Evolutionary conservation across 1,140 invertebrate species (phyloP), one percentile per base, ranked within the genome.

Genomic region (Hypsibius dujardini): DNA sequence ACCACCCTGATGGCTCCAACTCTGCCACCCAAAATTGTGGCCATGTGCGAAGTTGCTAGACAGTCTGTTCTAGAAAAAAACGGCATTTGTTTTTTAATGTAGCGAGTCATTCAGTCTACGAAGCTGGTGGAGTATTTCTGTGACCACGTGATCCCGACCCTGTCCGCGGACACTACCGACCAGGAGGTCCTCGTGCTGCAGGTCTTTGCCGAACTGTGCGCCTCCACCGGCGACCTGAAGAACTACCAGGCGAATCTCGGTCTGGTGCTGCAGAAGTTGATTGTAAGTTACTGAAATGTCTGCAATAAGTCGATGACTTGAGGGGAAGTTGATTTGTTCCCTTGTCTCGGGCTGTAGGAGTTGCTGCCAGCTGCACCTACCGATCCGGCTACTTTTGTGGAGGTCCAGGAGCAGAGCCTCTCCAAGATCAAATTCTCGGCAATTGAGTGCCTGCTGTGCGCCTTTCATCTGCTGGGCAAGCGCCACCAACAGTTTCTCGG

Each of bases 371-470:
- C n/a, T n/a, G n/a, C n/a, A n/a, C n/a, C n/a, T n/a, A n/a, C n/a
- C n/a, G n/a, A n/a, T n/a, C n/a, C n/a, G n/a, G n/a, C n/a, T n/a
- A n/a, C n/a, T n/a, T n/a, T n/a, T n/a, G n/a, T n/a, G n/a, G n/a
- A n/a, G n/a, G n/a, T n/a, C n/a, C n/a, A n/a, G n/a, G n/a, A n/a
- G n/a, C n/a, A n/a, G n/a, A n/a, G n/a, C 7, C n/a, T 56, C 7
- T n/a, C 50, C 7, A 56, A 87, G 74, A 83, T 95, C 59, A 86
- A 95, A 76, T 95, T 95, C 78, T 91, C 90, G 67, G 86, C 89
- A 77, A 90, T 96, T 1, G 93, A 97, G 82, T 94, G 90, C 84
- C 81, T 95, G 45, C 84, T 97, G 75, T 95, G 86, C 79, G 84
- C 88, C 14, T 87, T 96, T 74, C 92, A 96, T 79, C 87, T 89